These are phyloP conservation scores for Calvadosia cruxmelitensis DNA, from an alignment of 30 jellyfish, hydroid and myxozoan genomes.

Conservation along the genomic window DNA sequence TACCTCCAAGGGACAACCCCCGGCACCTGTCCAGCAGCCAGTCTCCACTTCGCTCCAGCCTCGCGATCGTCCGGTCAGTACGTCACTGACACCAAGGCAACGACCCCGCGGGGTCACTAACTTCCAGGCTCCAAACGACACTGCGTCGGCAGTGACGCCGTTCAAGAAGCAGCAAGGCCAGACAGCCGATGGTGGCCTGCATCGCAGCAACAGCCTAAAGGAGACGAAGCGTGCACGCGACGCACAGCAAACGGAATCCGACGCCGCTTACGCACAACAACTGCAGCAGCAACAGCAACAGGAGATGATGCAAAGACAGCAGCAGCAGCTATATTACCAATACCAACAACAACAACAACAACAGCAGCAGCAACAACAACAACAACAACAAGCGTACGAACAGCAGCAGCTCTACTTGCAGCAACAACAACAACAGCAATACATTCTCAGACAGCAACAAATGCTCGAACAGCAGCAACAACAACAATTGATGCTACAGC, in stretches of 20 bases:
- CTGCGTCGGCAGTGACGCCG: slow-evolving; percentile 56
- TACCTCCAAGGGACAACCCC: slow-evolving; percentile 12
- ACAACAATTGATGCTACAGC: slow-evolving; percentile 3
- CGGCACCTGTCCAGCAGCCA: slow-evolving; percentile 8
- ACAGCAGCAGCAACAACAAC: slow-evolving; percentile 12
- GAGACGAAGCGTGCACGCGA: slow-evolving; percentile 14
- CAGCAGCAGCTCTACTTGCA: slow-evolving; percentile 33
- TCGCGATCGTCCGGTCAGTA: slow-evolving; percentile 73
- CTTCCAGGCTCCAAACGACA: slow-evolving; percentile 39
- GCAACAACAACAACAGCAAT: slow-evolving; percentile 31
- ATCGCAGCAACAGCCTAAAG: slow-evolving; percentile 35
- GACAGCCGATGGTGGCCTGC: slow-evolving; percentile 3
- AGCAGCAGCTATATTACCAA: background rate
- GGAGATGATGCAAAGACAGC: slow-evolving; percentile 6
- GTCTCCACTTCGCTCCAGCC: slow-evolving; percentile 35
- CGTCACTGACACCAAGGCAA: slow-evolving; percentile 93
- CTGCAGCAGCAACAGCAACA: slow-evolving; percentile 31
- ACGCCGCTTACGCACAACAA: slow-evolving; percentile 2
- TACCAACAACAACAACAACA: slow-evolving; percentile 13
- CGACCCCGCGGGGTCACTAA: slow-evolving; percentile 88
- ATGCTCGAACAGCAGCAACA: slow-evolving; percentile 16
- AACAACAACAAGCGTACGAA: slow-evolving; percentile 41
- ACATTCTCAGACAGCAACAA: slow-evolving; percentile 13
- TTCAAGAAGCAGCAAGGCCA: slow-evolving; percentile 25
- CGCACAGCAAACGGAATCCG: background rate